Base-by-base conservation (phyloP, 2,888 invertebrate species). In the Cynaeus angustus region DNA sequence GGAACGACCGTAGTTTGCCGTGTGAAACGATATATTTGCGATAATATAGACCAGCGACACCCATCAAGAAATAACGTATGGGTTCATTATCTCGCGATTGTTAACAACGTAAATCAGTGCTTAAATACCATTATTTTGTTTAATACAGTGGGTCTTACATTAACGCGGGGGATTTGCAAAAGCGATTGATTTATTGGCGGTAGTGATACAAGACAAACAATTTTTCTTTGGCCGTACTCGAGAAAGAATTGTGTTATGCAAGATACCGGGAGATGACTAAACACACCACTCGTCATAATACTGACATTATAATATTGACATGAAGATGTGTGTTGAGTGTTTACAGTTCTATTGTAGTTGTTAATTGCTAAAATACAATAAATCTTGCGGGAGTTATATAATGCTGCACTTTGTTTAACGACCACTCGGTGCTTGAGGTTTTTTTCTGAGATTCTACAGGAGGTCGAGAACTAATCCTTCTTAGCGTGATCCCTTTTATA, bases 401-500 rank as follows among this genome's bases (percentile, higher is more conserved):
- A 66, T 46, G 10, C 38, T 45, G 52, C 53, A 45, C 41, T 61
- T 48, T 46, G 48, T 61, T 58, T 28, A 43, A 43, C 58, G n/a
- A 58, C 13, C 12, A 16, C 58, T 21, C 21, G 30, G 53, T 53
- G 33, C 33, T 56, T 45, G 12, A 28, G 16, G 9, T 56, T 38
- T 38, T 41, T 56, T 43, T 12, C 38, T 1, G 41, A 52, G 41
- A 30, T 53, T 53, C 45, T 53, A 13, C 33, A 21, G 61, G 61
- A 46, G 52, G 62, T 62, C 53, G 50, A 56, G 52, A 26, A 28
- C 28, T 67, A 71, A 71, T 67, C 62, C 71, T 61, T 37, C 56
- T 66, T 55, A 58, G 55, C 45, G 46, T 30, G 61, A 30, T 65
- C 48, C 56, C 56, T 68, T 62, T 69, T 53, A 41, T 78, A 79